Evolutionary conservation across 2,888 invertebrate species (phyloP), one percentile per base, ranked within the genome.

Genomic region (Neria commutata): DNA sequence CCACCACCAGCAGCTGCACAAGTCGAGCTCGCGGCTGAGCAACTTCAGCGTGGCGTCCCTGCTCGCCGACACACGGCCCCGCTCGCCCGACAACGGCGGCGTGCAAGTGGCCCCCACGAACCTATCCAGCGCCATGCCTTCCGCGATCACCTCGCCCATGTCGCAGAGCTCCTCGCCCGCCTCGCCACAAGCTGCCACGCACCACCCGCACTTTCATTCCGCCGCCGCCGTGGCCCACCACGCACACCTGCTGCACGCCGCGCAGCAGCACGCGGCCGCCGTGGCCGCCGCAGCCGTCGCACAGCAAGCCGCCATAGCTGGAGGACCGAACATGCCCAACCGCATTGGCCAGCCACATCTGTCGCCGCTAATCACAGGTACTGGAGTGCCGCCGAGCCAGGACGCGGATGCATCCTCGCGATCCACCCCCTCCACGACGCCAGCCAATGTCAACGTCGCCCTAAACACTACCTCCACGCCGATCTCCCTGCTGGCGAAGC

Each of bases 41-140:
- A 82, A 82, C 70, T 95, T 95, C 84, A 92, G 94, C 82, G 94
- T 95, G 68, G 93, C 94, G 5, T 92, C 94, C 1, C 86, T 94
- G 66, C 83, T 95, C 67, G 89, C 93, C 16, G 94, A 95, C 73
- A 90, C 94, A 24, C 69, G 80, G 55, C 86, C 87, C 2, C 84
- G 83, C 57, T 84, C 85, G 14, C 80, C 81, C 8, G 60, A 67
- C 16, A 61, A 51, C 23, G 68, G 54, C 25, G 6, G 53, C 14
- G 25, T 59, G 46, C 67, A 69, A 52, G 66, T 73, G 58, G 81
- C 73, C n/a, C 78, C 80, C 24, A 78, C 79, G 61, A 80, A 80
- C 66, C 72, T 80, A 5, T 77, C 78, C 24, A 67, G 60, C 33
- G 71, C 10, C 80, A 70, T 21, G 80, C 84, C 62, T 23, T 74